A percentile compares a stretch with the other conserved stretches of the same genome.
Evolutionary conservation across 2,113 vertebrate genomes (phyloP).

Genomic region (Varanus komodoensis): DNA sequence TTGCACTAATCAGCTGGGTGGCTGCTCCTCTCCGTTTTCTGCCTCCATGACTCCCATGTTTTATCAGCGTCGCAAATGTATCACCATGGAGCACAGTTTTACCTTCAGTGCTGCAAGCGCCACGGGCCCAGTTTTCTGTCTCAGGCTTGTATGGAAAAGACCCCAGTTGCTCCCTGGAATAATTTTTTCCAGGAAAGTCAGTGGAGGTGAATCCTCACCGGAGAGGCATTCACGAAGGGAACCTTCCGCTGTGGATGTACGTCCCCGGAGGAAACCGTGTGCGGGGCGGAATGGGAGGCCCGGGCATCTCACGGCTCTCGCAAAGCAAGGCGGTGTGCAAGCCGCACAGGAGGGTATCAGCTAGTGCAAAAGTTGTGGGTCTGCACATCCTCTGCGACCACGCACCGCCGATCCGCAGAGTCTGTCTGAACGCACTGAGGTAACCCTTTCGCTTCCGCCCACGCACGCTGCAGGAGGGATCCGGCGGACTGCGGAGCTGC

Average conservation of each 20-base stretch:
- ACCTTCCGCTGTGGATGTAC: no score
- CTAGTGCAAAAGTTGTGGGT: not conserved
- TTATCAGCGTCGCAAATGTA: rapidly evolving
- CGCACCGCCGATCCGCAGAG: no score
- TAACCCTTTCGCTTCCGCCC: not conserved
- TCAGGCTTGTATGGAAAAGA: not conserved
- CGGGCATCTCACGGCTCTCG: no score
- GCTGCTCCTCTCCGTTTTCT: not conserved
- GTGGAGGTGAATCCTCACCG: no score
- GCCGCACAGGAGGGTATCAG: not conserved
- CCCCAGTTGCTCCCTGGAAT: not conserved
- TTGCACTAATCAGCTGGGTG: not conserved
- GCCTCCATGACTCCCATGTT: not conserved
- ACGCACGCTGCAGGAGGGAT: not conserved
- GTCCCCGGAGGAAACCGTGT: not conserved
- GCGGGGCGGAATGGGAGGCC: no score
- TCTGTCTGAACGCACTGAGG: not conserved
- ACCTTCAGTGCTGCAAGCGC: no score
- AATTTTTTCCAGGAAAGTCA: not conserved
- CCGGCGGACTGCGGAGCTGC: not conserved
- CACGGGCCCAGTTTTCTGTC: no score
- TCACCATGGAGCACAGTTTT: not conserved
- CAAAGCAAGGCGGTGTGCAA: no score
- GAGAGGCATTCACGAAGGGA: not conserved
- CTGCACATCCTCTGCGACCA: no score